Percentiles rank a stretch among this genome's conserved stretches.
Conservation (phyloP, 2,113 vertebrate species). For the Psilopogon haemacephalus region DNA sequence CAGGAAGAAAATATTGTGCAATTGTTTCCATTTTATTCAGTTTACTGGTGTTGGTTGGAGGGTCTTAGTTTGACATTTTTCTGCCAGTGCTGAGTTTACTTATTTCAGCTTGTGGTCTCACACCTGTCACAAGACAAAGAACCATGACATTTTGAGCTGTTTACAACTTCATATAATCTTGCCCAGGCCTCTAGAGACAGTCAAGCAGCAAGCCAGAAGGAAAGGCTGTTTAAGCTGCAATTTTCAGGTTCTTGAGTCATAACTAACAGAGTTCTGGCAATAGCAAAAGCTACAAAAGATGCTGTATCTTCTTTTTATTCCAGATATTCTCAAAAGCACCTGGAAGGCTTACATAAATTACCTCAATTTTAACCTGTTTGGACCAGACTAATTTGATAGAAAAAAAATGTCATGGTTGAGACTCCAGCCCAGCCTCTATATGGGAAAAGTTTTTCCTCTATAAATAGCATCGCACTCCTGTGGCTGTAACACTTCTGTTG, state of each 20-base stretch:
- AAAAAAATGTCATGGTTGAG: conserved; percentile 2
- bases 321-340: conserved; percentile 1
- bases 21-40: neutral
- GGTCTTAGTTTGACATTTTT: neutral
- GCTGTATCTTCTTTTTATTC: neutral
- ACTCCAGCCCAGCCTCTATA: neutral
- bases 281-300: neutral
- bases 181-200: neutral
- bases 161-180: neutral
- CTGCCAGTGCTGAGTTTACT: neutral
- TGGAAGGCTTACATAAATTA: conserved; percentile 13
- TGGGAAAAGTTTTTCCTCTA: neutral
- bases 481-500: neutral
- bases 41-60: neutral
- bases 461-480: neutral
- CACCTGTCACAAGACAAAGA: conserved; percentile 16
- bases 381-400: neutral
- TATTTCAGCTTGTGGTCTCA: neutral
- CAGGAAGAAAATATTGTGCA: neutral
- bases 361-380: conserved; percentile 35
- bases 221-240: neutral
- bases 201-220: neutral
- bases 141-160: neutral
- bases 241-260: conserved; percentile 36
- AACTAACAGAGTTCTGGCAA: neutral